A percentile compares a stretch with the other conserved stretches of the same genome.
phyloP scores from a whole-genome alignment of 2,113 vertebrate species.

The Fulica atra region DNA sequence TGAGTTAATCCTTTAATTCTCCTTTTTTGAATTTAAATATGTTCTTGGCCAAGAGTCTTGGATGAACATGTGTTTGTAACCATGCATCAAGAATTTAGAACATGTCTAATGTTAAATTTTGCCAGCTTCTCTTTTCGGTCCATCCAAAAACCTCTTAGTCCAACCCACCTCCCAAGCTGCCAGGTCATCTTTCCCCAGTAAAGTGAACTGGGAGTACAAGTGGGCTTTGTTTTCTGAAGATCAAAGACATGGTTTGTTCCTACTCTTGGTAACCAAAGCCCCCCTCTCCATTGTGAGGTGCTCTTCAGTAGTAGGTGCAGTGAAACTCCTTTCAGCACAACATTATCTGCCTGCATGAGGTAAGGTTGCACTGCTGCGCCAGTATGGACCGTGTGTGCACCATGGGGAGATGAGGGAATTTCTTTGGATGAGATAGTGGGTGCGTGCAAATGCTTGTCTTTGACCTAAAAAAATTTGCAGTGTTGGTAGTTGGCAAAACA shows the following conservation, averaged over 20 bases:
- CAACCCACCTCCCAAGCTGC: not conserved
- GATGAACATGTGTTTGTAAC: not conserved
- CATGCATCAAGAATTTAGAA: not conserved
- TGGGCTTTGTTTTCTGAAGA: conserved; percentile 20
- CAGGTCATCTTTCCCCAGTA: not conserved
- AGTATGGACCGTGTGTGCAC: accelerated
- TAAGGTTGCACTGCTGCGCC: not conserved
- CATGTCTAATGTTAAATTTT: not conserved
- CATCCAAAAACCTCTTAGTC: not conserved
- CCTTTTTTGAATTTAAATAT: not conserved
- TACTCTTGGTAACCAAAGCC: not conserved
- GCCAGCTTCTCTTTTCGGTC: not conserved
- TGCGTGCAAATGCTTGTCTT: not conserved
- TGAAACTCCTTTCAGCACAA: not conserved
- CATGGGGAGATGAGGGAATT: not conserved
- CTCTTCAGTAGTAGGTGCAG: not conserved
- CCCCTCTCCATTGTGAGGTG: not conserved
- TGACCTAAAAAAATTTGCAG: not conserved
- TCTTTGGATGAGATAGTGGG: not conserved
- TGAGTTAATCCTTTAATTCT: not conserved
- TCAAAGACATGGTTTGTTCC: conserved; percentile 5
- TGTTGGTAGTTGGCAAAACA: not conserved
- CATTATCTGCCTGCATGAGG: not conserved
- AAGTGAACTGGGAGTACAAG: conserved; percentile 14
- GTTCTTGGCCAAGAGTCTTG: not conserved